These are phyloP conservation scores for Microcebus ravelobensis DNA, from an alignment of 2,113 vertebrate species.

Conservation along the genomic window DNA sequence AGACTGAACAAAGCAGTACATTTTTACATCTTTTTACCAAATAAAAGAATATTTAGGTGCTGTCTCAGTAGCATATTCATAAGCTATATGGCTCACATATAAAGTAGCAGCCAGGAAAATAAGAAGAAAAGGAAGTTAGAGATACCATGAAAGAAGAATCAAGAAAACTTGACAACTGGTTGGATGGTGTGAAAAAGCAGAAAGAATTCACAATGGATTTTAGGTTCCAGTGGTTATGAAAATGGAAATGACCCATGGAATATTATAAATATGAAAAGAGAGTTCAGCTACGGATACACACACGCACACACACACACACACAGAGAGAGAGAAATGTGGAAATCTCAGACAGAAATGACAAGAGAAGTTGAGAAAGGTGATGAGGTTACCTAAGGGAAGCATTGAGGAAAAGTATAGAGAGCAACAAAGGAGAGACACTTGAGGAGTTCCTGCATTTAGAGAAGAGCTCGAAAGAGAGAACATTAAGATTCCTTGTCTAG, in stretches of 20 bases:
- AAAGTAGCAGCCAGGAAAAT: background rate
- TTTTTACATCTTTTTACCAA: background rate
- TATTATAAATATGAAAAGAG: background rate
- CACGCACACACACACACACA: no score
- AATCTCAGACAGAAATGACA: background rate
- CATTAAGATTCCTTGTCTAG: background rate
- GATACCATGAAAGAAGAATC: background rate
- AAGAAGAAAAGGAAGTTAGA: background rate
- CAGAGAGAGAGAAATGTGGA: background rate
- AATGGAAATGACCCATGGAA: background rate
- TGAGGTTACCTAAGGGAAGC: background rate
- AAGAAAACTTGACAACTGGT: background rate
- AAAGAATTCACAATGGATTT: background rate
- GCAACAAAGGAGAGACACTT: background rate
- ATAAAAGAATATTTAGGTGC: background rate
- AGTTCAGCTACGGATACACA: background rate
- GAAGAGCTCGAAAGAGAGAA: background rate
- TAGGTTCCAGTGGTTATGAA: background rate
- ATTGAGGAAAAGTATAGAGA: background rate
- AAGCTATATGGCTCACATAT: background rate
- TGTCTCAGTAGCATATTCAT: background rate
- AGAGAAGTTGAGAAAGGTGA: background rate
- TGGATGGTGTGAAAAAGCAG: background rate
- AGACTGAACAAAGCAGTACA: background rate
- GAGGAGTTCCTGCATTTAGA: background rate